Evolutionary conservation across 2,888 invertebrate genomes (phyloP).

Genomic region (Sicus ferrugineus): DNA sequence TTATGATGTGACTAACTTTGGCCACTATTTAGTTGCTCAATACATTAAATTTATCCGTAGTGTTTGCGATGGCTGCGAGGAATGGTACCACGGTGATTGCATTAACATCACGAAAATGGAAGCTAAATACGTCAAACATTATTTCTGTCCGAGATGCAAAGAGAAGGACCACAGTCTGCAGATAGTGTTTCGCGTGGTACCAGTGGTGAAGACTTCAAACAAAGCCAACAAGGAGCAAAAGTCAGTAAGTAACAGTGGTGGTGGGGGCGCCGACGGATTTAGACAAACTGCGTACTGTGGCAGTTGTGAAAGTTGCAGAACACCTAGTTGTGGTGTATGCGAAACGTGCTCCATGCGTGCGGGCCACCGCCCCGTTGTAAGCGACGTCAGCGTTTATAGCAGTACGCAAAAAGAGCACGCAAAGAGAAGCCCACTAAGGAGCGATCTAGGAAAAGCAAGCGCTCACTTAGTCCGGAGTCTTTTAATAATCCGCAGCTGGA

Average conservation of each 20-base stretch:
- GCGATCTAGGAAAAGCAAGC: constrained; percentile 53
- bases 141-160: constrained; percentile 86
- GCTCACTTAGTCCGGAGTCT: constrained; percentile 59
- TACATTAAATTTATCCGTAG: constrained; percentile 64
- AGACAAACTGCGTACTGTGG: constrained; percentile 69
- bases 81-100: constrained; percentile 99
- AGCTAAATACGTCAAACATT: constrained; percentile 91
- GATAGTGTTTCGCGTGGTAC: constrained; percentile 65
- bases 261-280: constrained; percentile 21
- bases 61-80: constrained; percentile 96
- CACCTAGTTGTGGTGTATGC: constrained; percentile 61
- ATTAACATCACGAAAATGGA: constrained; percentile 94
- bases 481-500: constrained; percentile 63
- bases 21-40: neutral
- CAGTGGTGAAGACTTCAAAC: constrained; percentile 51
- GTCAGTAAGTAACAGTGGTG: constrained; percentile 53
- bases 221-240: constrained; percentile 14
- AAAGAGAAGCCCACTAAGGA: constrained; percentile 54
- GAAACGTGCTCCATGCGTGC: constrained; percentile 59
- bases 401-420: constrained; percentile 32
- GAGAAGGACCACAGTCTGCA: constrained; percentile 83
- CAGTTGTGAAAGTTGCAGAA: constrained; percentile 75
- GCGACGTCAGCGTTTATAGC: constrained; percentile 63
- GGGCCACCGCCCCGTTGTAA: constrained; percentile 67
- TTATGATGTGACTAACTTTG: constrained; percentile 84